Evolutionary conservation across 2,113 vertebrate genomes (phyloP), one percentile per base, ranked within the genome.

Genomic region (Microtus pennsylvanicus): DNA sequence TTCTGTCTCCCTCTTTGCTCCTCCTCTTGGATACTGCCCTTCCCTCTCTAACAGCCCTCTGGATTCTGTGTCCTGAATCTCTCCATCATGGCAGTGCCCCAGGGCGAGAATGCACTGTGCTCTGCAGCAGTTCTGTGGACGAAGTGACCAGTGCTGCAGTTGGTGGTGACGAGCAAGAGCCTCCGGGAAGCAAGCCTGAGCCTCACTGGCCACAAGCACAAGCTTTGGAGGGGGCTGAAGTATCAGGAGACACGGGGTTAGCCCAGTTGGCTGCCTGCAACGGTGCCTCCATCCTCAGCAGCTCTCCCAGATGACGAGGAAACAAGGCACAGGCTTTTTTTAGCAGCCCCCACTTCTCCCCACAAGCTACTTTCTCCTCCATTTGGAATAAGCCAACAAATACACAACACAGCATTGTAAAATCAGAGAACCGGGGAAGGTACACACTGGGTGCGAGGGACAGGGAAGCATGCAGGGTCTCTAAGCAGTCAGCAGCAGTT

Each of bases 391-490:
- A 21, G 28, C 24, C 14, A 16, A 58, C 24, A 33, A 58, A 21
- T 58, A 58, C 6, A 21, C 19, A 58, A 58, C 58, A 58, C 65
- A 21, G 45, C 4, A 8, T 47, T 26, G 81, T 47, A 52, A 45
- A 26, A 35, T 75, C 50, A 80, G 87, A 50, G 7, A 67, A 1
- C 5, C 1, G 45, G 33, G 70, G n/a, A 3, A 1, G 80, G 12
- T 47, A 33, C 33, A 2, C 0, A 2, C 55, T 0, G 19, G 3
- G 6, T 21, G 3, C 50, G n/a, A 47, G 28, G 7, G 22, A 26
- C 5, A 35, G 52, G 16, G 33, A 85, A 6, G 13, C 0, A 0
- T 5, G 45, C 45, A 45, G 45, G 45, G 38, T 63, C 76, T 52
- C 22, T 72, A 38, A 11, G 2, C n/a, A 30, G 3, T 9, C 77